Percentiles rank a stretch among this genome's conserved stretches.
These are phyloP conservation scores for Ptyas mucosa DNA, from an alignment of 2,113 vertebrate species.

Conservation along the genomic window DNA sequence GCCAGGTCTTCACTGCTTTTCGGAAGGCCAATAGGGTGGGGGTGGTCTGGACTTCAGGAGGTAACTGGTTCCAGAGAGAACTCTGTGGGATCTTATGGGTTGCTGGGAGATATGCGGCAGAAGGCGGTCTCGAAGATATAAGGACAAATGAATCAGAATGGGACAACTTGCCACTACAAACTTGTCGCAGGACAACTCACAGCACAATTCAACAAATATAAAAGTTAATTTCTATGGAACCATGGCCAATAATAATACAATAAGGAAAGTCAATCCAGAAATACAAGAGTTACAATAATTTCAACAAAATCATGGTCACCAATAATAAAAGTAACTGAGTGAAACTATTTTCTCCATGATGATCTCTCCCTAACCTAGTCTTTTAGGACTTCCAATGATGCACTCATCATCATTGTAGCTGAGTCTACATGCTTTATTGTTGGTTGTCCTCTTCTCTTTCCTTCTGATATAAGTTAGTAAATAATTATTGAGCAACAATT, in stretches of 20 bases:
- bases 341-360: neutral
- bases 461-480: neutral
- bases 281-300: neutral
- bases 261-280: neutral
- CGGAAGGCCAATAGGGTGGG: too few relatives aligned
- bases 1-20: too few relatives aligned
- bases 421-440: neutral
- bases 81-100: too few relatives aligned
- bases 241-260: neutral
- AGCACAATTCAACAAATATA: too few relatives aligned
- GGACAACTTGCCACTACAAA: neutral
- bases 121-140: too few relatives aligned
- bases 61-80: too few relatives aligned
- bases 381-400: neutral
- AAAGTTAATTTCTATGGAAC: neutral
- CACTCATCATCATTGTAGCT: neutral
- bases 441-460: neutral
- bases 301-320: neutral
- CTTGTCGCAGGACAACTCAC: neutral
- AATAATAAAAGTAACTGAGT: neutral
- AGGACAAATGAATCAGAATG: neutral
- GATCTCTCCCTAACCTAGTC: neutral
- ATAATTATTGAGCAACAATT: neutral
- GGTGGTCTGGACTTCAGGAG: too few relatives aligned
- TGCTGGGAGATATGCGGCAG: too few relatives aligned